Evolutionary conservation across 2,113 vertebrate genomes (phyloP).

Genomic region (Gavialis gangeticus): DNA sequence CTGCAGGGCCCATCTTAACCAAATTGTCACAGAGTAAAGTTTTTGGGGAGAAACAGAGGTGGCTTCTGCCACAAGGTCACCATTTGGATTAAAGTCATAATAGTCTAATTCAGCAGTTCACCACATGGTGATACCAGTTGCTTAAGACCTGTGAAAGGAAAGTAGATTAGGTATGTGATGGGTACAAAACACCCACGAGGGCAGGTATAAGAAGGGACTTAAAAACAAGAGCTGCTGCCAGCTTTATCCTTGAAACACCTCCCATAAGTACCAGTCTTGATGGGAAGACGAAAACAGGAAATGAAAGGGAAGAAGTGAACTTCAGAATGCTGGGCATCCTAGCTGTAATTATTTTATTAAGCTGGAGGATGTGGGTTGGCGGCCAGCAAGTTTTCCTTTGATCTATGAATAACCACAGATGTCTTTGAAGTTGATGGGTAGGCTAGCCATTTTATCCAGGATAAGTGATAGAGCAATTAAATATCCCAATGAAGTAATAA

Average conservation of each 20-base stretch:
- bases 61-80: no score
- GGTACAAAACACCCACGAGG: accelerated
- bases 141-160: background rate
- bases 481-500: background rate
- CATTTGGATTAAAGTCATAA: background rate
- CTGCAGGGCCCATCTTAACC: no score
- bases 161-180: background rate
- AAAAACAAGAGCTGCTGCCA: background rate
- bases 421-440: slow-evolving; percentile 23
- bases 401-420: slow-evolving; percentile 33
- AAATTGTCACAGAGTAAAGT: no score
- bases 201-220: background rate
- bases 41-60: no score
- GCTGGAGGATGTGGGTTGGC: slow-evolving; percentile 53
- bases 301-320: background rate
- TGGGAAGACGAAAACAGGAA: background rate
- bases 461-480: slow-evolving; percentile 43
- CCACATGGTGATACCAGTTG: background rate
- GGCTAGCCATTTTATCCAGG: background rate
- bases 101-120: background rate
- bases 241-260: background rate
- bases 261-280: background rate
- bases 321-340: slow-evolving; percentile 9
- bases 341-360: slow-evolving; percentile 10
- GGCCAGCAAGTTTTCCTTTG: background rate